Percentiles rank a stretch among this genome's conserved stretches.
phyloP scores from a whole-genome alignment of 1,140 invertebrate species.

The Goniozus legneri region DNA sequence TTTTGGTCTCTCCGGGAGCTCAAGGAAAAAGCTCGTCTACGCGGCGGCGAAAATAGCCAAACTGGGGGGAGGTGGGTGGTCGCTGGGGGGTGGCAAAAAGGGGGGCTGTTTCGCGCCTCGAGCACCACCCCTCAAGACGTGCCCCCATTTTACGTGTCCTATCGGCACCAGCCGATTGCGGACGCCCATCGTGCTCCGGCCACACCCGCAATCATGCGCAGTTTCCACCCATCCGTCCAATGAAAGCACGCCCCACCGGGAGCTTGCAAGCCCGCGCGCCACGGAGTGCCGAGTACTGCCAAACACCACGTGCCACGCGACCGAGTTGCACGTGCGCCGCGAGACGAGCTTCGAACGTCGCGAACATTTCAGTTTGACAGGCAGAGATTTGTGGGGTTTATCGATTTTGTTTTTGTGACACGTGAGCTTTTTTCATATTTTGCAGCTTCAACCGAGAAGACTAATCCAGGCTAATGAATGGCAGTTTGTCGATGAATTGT shows the following conservation, averaged over 20 bases:
- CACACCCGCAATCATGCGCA: conserved; percentile 51
- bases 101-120: too few relatives aligned
- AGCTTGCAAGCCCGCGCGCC: conserved; percentile 36
- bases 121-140: conserved; percentile 45
- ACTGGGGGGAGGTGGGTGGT: conserved; percentile 20
- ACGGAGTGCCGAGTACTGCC: conserved; percentile 34
- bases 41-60: conserved; percentile 21
- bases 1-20: conserved; percentile 15
- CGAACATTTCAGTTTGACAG: too few relatives aligned
- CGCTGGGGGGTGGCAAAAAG: conserved; percentile 16
- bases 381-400: too few relatives aligned
- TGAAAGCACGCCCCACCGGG: conserved; percentile 34
- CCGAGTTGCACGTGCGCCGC: conserved; percentile 48
- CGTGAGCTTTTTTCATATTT: too few relatives aligned
- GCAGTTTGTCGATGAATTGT: too few relatives aligned
- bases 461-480: too few relatives aligned
- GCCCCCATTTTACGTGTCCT: conserved; percentile 39
- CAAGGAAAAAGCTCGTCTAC: conserved; percentile 29
- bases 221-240: conserved; percentile 50
- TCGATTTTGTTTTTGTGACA: too few relatives aligned
- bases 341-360: conserved; percentile 26
- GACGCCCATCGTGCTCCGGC: conserved; percentile 38
- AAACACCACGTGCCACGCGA: conserved; percentile 53
- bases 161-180: conserved; percentile 43
- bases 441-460: too few relatives aligned